Evolutionary conservation across 1,140 invertebrate species (phyloP), one percentile per base, ranked within the genome.

Genomic region (Lordiphosa collinella): DNA sequence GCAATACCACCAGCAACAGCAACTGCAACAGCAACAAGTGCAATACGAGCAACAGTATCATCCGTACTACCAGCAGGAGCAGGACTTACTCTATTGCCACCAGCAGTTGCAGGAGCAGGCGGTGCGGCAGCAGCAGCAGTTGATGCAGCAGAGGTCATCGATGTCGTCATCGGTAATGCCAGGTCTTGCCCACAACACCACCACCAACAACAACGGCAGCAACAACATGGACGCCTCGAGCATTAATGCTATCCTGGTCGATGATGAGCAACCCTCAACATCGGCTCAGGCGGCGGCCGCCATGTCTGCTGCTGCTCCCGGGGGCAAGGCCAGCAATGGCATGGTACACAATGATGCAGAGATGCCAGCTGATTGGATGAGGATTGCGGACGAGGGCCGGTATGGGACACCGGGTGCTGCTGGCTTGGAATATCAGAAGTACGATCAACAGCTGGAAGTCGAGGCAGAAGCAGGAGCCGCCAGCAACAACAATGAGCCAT

Each of bases 331-430:
- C 8, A 44, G 43, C 35, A 75, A 65, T 40, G 76, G 62, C 61
- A 76, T 68, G 29, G 55, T 54, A 55, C 71, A 68, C 64, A 70
- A 67, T 64, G 72, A 67, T 61, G 72, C 74, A 71, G 82, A 85
- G 85, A 88, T 88, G 82, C 78, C 71, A 72, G 69, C 75, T 87
- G 86, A 89, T 84, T 84, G 87, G 87, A 88, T 88, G 82, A 84
- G 84, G 79, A 86, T 86, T 76, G 85, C 84, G 82, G 79, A 85
- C 66, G 87, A 76, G 87, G 87, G 82, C 68, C 85, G 87, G 87
- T 88, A 89, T 88, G 87, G 87, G 65, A 88, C 79, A 86, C 87
- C 87, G 87, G 87, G 82, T 89, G 87, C 87, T 89, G 87, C 87
- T 89, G 87, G 82, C 66, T 88, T 88, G 71, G 82, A 88, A 63